Percentiles rank a stretch among this genome's conserved stretches.
phyloP scores from a whole-genome alignment of 2,888 invertebrate species.

The Cistogaster globosa region DNA sequence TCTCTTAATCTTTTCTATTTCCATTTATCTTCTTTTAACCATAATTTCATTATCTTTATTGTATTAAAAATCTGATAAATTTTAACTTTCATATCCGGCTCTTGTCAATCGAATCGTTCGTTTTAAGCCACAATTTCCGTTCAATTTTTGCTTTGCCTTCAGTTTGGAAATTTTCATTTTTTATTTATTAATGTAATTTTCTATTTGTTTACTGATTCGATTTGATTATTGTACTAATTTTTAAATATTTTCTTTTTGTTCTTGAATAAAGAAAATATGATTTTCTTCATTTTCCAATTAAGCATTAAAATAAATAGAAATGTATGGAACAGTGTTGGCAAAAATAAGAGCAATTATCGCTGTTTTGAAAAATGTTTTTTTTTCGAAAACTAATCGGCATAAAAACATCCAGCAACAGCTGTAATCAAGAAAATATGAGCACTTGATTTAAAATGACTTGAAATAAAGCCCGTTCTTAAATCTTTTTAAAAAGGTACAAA shows the following conservation, averaged over 20 bases:
- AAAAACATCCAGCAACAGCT: too few relatives aligned
- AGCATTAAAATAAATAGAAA: slow-evolving; percentile 25
- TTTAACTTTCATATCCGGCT: slow-evolving; percentile 13
- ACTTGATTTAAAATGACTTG: too few relatives aligned
- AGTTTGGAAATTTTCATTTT: not conserved
- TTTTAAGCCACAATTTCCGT: slow-evolving; percentile 1
- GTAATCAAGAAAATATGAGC: too few relatives aligned
- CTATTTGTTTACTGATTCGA: slow-evolving; percentile 27
- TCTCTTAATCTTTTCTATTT: too few relatives aligned
- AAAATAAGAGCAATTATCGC: not conserved
- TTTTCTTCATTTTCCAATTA: slow-evolving; percentile 28
- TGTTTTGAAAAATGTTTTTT: too few relatives aligned
- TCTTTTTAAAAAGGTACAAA: too few relatives aligned
- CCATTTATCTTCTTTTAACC: not conserved
- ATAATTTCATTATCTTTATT: not conserved
- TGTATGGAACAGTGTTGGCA: not conserved
- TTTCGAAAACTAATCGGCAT: too few relatives aligned
- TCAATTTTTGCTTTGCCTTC: slow-evolving; percentile 2
- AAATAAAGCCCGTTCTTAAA: too few relatives aligned
- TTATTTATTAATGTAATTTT: slow-evolving; percentile 6
- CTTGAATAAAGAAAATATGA: not conserved
- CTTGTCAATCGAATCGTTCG: slow-evolving; percentile 1
- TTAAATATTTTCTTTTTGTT: slow-evolving; percentile 2
- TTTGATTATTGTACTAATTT: slow-evolving; percentile 43
- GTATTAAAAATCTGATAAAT: not conserved